Percentiles rank a stretch among this genome's conserved stretches.
phyloP scores from a whole-genome alignment of 2,797 vertebrate species.

The Buceros bicornis region DNA sequence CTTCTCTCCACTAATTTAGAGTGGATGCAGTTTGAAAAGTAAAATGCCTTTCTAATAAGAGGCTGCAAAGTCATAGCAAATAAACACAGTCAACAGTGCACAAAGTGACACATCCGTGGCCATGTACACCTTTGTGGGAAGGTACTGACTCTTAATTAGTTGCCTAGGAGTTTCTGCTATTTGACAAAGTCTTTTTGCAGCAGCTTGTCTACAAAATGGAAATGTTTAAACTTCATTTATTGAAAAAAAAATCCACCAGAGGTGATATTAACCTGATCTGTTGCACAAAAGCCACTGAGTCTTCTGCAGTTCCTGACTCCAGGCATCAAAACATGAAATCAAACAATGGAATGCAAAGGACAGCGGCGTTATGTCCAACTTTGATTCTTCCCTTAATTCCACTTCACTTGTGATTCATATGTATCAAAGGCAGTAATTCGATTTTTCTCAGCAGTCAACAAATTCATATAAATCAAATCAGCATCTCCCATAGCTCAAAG shows the following conservation, averaged over 20 bases:
- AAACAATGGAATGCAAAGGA: not conserved
- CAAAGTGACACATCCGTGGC: not conserved
- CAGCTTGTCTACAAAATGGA: not conserved
- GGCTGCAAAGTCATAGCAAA: not conserved
- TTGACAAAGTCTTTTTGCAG: not conserved
- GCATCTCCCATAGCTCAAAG: not conserved
- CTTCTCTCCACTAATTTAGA: not conserved
- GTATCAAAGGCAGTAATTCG: not conserved
- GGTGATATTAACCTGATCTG: not conserved
- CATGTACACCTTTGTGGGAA: not conserved
- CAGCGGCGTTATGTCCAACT: not conserved
- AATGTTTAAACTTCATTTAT: not conserved
- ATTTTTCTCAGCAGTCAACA: not conserved
- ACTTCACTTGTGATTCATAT: not conserved
- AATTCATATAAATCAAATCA: not conserved
- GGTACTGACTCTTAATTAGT: not conserved
- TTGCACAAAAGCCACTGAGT: not conserved
- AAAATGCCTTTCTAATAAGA: conserved; percentile 5
- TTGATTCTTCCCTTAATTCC: not conserved
- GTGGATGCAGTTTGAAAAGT: not conserved
- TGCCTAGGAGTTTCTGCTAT: not conserved
- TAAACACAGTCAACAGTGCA: not conserved
- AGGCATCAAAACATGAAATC: not conserved
- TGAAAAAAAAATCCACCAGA: not conserved
- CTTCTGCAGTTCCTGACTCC: not conserved